These are phyloP conservation scores for Thymelicus acteon DNA, from an alignment of 2,888 invertebrate genomes.

Conservation along the genomic window DNA sequence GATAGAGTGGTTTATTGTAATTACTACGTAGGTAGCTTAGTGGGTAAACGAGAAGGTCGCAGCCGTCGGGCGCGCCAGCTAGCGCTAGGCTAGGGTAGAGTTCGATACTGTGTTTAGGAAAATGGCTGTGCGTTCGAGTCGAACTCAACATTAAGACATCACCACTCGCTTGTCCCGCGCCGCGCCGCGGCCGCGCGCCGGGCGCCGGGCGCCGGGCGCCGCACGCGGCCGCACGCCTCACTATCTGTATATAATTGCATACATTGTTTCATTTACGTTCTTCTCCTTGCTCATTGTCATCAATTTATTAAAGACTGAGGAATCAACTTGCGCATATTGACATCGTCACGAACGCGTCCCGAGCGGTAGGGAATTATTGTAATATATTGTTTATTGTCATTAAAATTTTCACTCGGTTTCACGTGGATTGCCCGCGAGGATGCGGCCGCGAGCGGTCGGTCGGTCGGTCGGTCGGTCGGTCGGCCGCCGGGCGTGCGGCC, in stretches of 20 bases:
- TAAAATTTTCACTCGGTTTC: constrained; percentile 64
- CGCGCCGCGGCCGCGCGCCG: constrained; percentile 43
- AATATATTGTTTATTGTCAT: constrained; percentile 72
- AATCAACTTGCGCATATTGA: constrained; percentile 83
- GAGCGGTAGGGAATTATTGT: constrained; percentile 68
- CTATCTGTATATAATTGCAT: constrained; percentile 82
- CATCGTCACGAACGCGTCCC: constrained; percentile 81
- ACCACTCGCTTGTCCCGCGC: constrained; percentile 44
- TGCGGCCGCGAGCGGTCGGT: constrained; percentile 39
- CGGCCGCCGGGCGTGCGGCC: constrained; percentile 39
- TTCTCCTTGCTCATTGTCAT: constrained; percentile 83
- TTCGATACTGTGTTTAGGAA: constrained; percentile 75
- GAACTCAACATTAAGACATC: constrained; percentile 73
- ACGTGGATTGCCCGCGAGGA: constrained; percentile 56
- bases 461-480: constrained; percentile 18
- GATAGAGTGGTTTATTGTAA: constrained; percentile 81
- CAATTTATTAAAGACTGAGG: constrained; percentile 85
- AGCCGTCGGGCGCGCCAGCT: constrained; percentile 69
- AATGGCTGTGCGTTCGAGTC: constrained; percentile 79
- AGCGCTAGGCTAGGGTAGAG: constrained; percentile 57
- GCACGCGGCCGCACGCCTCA: constrained; percentile 48
- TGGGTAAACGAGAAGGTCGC: constrained; percentile 68
- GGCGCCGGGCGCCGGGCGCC: constrained; percentile 42
- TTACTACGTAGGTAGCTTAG: constrained; percentile 71
- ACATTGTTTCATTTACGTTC: constrained; percentile 81